Evolutionary conservation across 2,888 invertebrate genomes (phyloP).

Genomic region (Slavum lentiscoides): DNA sequence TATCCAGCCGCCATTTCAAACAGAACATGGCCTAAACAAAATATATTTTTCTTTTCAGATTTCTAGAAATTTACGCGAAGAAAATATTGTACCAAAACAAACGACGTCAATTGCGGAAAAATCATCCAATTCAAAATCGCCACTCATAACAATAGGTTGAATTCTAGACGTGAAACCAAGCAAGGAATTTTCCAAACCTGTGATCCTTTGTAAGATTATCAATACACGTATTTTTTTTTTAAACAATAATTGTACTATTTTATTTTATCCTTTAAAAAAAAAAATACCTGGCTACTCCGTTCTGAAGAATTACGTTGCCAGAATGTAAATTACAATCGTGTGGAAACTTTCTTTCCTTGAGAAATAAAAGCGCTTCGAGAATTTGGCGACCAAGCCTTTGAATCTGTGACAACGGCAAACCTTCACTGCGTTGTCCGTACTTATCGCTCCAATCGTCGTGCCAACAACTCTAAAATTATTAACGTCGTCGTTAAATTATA

Average conservation of each 20-base stretch:
- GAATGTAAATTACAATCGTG: slow-evolving; percentile 84
- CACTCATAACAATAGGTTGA: slow-evolving; percentile 63
- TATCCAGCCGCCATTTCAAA: slow-evolving; percentile 91
- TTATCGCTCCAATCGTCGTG: slow-evolving; percentile 79
- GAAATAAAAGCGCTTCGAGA: slow-evolving; percentile 81
- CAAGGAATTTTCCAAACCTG: slow-evolving; percentile 84
- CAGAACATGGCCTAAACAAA: slow-evolving; percentile 69
- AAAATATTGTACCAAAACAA: slow-evolving; percentile 68
- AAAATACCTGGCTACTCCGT: slow-evolving; percentile 81
- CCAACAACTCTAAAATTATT: slow-evolving; percentile 70
- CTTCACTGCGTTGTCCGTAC: slow-evolving; percentile 71
- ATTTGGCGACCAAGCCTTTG: slow-evolving; percentile 86
- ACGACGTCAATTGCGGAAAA: slow-evolving; percentile 68
- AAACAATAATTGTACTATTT: slow-evolving; percentile 12
- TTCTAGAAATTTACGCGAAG: not conserved
- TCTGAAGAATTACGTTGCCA: slow-evolving; percentile 88
- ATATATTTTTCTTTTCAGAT: slow-evolving; percentile 30
- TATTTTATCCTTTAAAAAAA: slow-evolving; percentile 54
- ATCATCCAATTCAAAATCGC: slow-evolving; percentile 62
- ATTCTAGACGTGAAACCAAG: slow-evolving; percentile 73
- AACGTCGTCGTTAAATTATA: slow-evolving; percentile 19
- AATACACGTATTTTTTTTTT: slow-evolving; percentile 1
- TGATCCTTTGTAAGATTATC: slow-evolving; percentile 61
- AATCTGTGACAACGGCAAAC: slow-evolving; percentile 77
- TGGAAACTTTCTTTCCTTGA: slow-evolving; percentile 85